These are phyloP conservation scores for Cirrhinus molitorella DNA, from an alignment of 2,797 vertebrate species.

Conservation along the genomic window DNA sequence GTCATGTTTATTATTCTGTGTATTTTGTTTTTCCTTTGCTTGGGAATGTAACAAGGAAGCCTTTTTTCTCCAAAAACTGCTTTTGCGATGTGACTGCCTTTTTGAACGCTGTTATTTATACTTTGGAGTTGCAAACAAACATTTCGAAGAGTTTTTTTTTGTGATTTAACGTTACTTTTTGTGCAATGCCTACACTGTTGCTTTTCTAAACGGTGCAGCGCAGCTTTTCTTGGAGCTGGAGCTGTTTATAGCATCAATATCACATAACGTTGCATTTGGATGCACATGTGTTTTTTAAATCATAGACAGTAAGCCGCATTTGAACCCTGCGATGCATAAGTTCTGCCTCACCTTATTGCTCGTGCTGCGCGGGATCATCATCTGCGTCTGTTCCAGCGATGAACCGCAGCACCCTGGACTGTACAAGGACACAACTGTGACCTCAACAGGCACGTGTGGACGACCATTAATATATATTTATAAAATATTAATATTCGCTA, in stretches of 20 bases:
- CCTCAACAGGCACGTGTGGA: constrained; percentile 35
- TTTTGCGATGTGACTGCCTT: neutral
- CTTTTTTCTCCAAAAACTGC: neutral
- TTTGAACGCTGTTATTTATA: neutral
- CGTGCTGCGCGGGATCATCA: constrained; percentile 67
- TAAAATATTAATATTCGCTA: neutral
- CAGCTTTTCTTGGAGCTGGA: constrained; percentile 34
- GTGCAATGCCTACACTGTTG: constrained; percentile 59
- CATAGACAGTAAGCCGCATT: constrained; percentile 6
- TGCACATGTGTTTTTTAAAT: constrained; percentile 52
- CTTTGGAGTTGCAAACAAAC: neutral
- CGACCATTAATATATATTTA: neutral
- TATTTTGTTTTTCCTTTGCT: neutral
- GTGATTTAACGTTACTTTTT: constrained; percentile 44
- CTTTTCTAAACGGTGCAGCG: constrained; percentile 51
- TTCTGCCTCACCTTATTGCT: constrained; percentile 66
- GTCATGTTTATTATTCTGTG: neutral
- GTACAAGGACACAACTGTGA: constrained; percentile 38
- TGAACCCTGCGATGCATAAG: constrained; percentile 64
- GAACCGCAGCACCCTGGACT: constrained; percentile 61
- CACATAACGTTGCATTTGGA: constrained; percentile 59
- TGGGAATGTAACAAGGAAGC: neutral
- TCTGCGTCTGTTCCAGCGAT: constrained; percentile 48
- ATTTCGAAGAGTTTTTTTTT: neutral
- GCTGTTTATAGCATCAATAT: constrained; percentile 72